These are phyloP conservation scores for Monopis laevigella DNA, from an alignment of 2,888 invertebrate genomes.

Conservation along the genomic window DNA sequence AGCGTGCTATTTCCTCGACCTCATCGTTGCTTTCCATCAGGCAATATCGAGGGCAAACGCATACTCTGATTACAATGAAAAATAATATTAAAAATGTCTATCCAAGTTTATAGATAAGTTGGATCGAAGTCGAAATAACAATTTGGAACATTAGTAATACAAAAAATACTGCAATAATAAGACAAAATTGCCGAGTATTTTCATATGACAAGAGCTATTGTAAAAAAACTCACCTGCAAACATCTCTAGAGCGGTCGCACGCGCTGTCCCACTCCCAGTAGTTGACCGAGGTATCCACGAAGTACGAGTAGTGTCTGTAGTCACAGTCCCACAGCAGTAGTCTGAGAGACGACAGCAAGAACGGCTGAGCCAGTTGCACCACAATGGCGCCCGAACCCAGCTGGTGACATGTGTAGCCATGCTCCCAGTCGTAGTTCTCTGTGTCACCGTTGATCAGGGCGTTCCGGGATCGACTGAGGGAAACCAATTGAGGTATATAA, in stretches of 20 bases:
- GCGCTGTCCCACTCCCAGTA: conserved; percentile 92
- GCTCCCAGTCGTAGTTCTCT: conserved; percentile 97
- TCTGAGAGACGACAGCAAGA: conserved; percentile 89
- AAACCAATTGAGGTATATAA: not conserved
- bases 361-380: conserved; percentile 96
- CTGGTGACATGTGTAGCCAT: conserved; percentile 98
- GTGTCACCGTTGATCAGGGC: conserved; percentile 96
- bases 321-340: conserved; percentile 98
- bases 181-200: too few relatives aligned
- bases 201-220: too few relatives aligned
- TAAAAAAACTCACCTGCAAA: conserved; percentile 64
- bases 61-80: too few relatives aligned
- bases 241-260: conserved; percentile 85
- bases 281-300: conserved; percentile 94
- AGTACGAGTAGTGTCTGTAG: conserved; percentile 94
- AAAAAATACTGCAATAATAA: too few relatives aligned
- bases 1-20: too few relatives aligned
- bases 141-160: too few relatives aligned
- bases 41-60: too few relatives aligned
- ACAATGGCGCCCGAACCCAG: conserved; percentile 93
- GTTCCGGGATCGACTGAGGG: conserved; percentile 82
- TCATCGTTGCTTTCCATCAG: too few relatives aligned
- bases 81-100: too few relatives aligned
- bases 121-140: too few relatives aligned
- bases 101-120: too few relatives aligned